These are phyloP conservation scores for Pseudanteris insignis DNA, from an alignment of 2,888 invertebrate genomes.

Conservation along the genomic window DNA sequence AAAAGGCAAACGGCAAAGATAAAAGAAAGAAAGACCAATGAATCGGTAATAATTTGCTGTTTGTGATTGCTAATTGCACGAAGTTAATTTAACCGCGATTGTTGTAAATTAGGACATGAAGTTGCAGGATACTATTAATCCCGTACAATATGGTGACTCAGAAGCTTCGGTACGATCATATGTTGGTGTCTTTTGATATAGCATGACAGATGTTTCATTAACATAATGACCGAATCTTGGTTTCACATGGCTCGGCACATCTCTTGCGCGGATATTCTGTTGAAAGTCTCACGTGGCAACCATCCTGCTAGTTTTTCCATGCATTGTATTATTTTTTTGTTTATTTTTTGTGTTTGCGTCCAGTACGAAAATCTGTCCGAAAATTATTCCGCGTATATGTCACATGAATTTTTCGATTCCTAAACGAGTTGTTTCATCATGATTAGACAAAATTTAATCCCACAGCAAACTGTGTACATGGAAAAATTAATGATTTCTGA, in stretches of 20 bases:
- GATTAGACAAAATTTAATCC: too few relatives aligned
- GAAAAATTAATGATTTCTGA: too few relatives aligned
- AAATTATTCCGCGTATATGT: too few relatives aligned
- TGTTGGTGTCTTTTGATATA: constrained; percentile 20
- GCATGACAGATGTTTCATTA: constrained; percentile 37
- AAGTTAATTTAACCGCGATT: neutral
- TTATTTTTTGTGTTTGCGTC: too few relatives aligned
- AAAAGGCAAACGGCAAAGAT: too few relatives aligned
- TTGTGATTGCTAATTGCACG: neutral
- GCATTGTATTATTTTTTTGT: too few relatives aligned
- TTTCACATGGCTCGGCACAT: constrained; percentile 13
- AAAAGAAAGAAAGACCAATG: too few relatives aligned
- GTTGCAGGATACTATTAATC: neutral
- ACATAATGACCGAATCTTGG: constrained; percentile 28
- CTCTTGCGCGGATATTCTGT: constrained; percentile 1
- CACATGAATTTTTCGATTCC: too few relatives aligned
- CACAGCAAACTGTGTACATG: too few relatives aligned
- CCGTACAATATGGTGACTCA: neutral
- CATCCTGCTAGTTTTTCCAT: neutral
- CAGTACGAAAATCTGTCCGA: too few relatives aligned
- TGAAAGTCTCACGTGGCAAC: constrained; percentile 6
- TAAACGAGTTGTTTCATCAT: too few relatives aligned
- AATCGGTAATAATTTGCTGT: too few relatives aligned
- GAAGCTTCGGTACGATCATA: neutral
- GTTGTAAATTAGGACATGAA: neutral